These are phyloP conservation scores for Plumapathes pennacea DNA, from an alignment of 92 coral and sea anemone species.

Conservation along the genomic window DNA sequence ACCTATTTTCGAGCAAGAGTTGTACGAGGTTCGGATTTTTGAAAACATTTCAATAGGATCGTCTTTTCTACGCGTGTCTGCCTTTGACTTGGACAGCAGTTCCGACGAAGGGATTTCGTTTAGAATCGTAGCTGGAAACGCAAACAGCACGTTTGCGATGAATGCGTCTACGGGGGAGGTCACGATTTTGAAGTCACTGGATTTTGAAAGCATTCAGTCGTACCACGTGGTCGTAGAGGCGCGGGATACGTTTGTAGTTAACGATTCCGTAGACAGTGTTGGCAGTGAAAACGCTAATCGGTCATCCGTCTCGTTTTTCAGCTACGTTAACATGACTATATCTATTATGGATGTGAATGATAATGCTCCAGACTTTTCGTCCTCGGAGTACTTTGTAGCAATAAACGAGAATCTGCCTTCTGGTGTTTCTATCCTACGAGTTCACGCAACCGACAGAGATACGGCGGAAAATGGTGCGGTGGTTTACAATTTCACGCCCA, in stretches of 20 bases:
- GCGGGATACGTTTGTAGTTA: conserved; percentile 26
- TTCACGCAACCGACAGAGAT: conserved; percentile 41
- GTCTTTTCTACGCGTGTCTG: conserved; percentile 26
- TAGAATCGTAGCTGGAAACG: conserved; percentile 8
- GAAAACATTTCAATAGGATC: conserved; percentile 42
- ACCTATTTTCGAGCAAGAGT: conserved; percentile 44
- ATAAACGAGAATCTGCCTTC: conserved; percentile 26
- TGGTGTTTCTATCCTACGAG: conserved; percentile 24
- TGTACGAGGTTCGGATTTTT: conserved; percentile 35
- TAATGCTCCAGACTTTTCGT: conserved; percentile 27
- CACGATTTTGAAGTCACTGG: conserved; percentile 20
- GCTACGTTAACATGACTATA: conserved; percentile 32
- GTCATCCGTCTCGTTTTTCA: conserved; percentile 18
- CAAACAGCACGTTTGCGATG: conserved; percentile 25
- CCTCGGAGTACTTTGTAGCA: conserved; percentile 5
- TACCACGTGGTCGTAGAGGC: conserved; percentile 36
- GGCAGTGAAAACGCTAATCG: conserved; percentile 7
- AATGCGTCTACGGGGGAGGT: conserved; percentile 43
- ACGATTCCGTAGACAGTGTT: not conserved
- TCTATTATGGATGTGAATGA: conserved; percentile 44
- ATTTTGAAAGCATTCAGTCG: conserved; percentile 20
- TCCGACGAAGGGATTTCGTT: conserved; percentile 26
- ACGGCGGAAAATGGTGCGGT: conserved; percentile 35
- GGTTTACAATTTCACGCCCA: not conserved
- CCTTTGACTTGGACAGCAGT: conserved; percentile 46